A percentile compares a stretch with the other conserved stretches of the same genome.
These are phyloP conservation scores for Cariama cristata DNA, from an alignment of 2,113 vertebrate genomes.

Conservation along the genomic window DNA sequence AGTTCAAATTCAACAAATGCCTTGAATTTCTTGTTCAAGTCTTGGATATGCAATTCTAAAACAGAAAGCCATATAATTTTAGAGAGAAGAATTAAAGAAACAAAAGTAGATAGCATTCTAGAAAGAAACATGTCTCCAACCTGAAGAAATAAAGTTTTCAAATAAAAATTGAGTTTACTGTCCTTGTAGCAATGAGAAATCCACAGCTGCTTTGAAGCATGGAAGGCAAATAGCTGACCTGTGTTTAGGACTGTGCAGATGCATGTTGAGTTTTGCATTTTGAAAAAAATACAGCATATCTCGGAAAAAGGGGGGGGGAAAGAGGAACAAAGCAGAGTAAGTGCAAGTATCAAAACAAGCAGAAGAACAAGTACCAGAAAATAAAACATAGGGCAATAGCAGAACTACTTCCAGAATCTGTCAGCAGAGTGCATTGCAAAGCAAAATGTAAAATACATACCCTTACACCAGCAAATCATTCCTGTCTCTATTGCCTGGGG, in stretches of 20 bases:
- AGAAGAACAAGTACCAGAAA: background rate
- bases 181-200: background rate
- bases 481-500: background rate
- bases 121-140: background rate
- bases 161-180: background rate
- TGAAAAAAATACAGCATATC: background rate
- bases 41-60: background rate
- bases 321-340: background rate
- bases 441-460: background rate
- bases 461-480: background rate
- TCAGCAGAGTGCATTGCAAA: background rate
- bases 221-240: accelerated
- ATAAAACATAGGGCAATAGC: background rate
- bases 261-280: accelerated
- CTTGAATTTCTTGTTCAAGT: background rate
- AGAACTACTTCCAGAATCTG: background rate
- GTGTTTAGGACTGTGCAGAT: background rate
- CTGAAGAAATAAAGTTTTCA: background rate
- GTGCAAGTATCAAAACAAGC: background rate
- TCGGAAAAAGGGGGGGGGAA: background rate
- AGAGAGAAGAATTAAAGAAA: background rate
- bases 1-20: background rate
- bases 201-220: background rate
- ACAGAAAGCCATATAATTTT: background rate
- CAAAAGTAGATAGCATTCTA: background rate